Evolutionary conservation across 2,888 invertebrate genomes (phyloP).

Genomic region (Didymodactylos carnosus): DNA sequence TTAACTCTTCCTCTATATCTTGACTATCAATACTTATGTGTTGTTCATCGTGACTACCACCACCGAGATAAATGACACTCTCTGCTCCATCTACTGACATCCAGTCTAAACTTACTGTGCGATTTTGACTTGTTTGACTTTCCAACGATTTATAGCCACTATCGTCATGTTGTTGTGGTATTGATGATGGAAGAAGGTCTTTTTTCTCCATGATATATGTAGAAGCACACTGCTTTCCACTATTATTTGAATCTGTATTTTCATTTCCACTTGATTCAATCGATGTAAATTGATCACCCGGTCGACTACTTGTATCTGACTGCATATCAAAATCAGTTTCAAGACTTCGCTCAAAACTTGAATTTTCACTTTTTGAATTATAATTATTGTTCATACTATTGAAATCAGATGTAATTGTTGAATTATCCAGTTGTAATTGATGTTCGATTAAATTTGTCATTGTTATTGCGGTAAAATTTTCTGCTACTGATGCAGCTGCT

Average conservation of each 20-base stretch:
- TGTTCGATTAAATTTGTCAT: neutral
- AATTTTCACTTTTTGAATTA: neutral
- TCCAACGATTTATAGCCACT: constrained; percentile 39
- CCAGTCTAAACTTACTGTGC: neutral
- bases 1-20: neutral
- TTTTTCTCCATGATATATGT: constrained; percentile 35
- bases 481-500: too few relatives aligned
- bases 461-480: too few relatives aligned
- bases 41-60: too few relatives aligned
- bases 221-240: too few relatives aligned
- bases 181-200: constrained; percentile 36
- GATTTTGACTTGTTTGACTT: constrained; percentile 16
- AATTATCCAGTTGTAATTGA: neutral
- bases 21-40: neutral
- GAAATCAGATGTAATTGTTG: neutral
- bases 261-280: neutral
- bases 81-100: constrained; percentile 17
- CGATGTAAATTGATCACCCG: neutral
- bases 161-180: constrained; percentile 35
- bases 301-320: neutral
- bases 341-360: neutral
- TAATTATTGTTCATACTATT: neutral
- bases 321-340: neutral
- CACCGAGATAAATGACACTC: constrained; percentile 17
- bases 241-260: constrained; percentile 16